These are phyloP conservation scores for Ophiothrix spiculata DNA, from an alignment of 35 echinoderm and acorn worm species.

Conservation along the genomic window DNA sequence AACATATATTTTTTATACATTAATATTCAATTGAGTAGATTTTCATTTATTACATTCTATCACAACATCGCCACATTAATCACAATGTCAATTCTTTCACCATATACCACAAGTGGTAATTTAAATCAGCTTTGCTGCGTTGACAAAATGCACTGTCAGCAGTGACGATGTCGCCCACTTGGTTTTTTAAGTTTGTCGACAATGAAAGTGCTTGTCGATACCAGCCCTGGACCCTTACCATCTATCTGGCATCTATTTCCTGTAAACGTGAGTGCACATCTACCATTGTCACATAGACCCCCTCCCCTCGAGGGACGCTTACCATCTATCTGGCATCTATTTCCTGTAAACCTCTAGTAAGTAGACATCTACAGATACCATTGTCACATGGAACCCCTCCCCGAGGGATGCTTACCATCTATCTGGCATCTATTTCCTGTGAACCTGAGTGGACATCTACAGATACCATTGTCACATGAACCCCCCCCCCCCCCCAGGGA, in stretches of 20 bases:
- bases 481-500: constrained; percentile 68
- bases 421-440: constrained; percentile 60
- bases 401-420: constrained; percentile 58
- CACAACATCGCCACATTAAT: too few species aligned
- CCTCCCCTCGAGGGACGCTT: constrained; percentile 62
- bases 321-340: constrained; percentile 67
- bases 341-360: constrained; percentile 57
- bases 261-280: constrained; percentile 56
- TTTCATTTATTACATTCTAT: too few species aligned
- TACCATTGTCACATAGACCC: constrained; percentile 62
- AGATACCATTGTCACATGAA: constrained; percentile 64
- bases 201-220: too few species aligned
- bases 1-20: too few species aligned
- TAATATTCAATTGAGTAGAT: too few species aligned
- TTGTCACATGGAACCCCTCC: constrained; percentile 75
- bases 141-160: too few species aligned
- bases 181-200: too few species aligned
- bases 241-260: constrained; percentile 60
- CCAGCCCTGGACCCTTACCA: constrained; percentile 63
- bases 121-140: too few species aligned
- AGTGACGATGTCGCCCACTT: too few species aligned
- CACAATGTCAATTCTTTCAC: too few species aligned
- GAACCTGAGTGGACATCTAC: constrained; percentile 59
- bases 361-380: constrained; percentile 63
- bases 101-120: too few species aligned